A percentile compares a stretch with the other conserved stretches of the same genome.
These are phyloP conservation scores for Apogon talboti DNA, from an alignment of 2,797 vertebrate genomes.

Conservation along the genomic window DNA sequence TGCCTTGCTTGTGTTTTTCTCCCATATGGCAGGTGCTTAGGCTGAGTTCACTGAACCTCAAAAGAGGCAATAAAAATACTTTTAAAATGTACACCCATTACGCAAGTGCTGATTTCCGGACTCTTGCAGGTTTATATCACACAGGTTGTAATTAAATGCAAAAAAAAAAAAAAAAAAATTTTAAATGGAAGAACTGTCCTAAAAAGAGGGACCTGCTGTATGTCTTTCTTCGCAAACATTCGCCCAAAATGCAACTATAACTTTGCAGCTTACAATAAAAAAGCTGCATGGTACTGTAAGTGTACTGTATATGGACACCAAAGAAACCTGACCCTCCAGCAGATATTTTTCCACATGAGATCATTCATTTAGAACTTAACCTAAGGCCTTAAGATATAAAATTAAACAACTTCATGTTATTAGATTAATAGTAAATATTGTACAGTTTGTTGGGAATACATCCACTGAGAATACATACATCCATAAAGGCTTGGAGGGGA, in stretches of 20 bases:
- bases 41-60: slow-evolving; percentile 70
- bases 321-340: not conserved
- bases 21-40: slow-evolving; percentile 71
- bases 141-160: slow-evolving; percentile 46
- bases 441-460: slow-evolving; percentile 6
- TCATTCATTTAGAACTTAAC: not conserved
- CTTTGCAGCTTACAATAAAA: not conserved
- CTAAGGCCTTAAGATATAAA: slow-evolving; percentile 9
- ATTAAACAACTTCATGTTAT: not conserved
- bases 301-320: slow-evolving; percentile 3
- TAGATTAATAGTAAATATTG: not conserved
- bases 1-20: slow-evolving; percentile 48
- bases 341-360: not conserved
- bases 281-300: not conserved
- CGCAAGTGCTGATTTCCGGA: slow-evolving; percentile 53
- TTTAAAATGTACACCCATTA: slow-evolving; percentile 48
- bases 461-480: slow-evolving; percentile 13
- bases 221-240: slow-evolving; percentile 38
- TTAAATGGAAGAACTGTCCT: not conserved
- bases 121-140: slow-evolving; percentile 45
- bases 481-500: slow-evolving; percentile 4
- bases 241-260: slow-evolving; percentile 11
- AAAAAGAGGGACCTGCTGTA: slow-evolving; percentile 24
- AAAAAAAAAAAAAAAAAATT: no score
- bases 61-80: slow-evolving; percentile 62